phyloP scores from a whole-genome alignment of 2,888 invertebrate species.

The Platycheirus rosarum region DNA sequence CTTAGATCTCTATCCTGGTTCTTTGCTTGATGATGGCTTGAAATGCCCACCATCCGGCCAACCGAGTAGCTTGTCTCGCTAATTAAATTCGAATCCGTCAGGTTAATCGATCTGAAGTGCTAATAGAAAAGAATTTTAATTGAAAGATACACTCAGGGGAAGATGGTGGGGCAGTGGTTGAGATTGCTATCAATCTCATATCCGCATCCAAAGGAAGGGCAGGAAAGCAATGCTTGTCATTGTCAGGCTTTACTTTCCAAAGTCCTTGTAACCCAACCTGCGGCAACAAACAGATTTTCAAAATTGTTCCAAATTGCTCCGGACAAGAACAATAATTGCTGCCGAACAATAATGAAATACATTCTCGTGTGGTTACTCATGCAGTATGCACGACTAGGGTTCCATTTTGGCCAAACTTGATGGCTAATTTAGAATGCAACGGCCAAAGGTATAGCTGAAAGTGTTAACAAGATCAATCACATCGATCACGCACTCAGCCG shows the following conservation, averaged over 20 bases:
- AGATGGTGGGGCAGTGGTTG: not conserved
- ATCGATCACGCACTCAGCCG: constrained; percentile 63
- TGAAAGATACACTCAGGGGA: constrained; percentile 50
- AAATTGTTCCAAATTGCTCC: constrained; percentile 48
- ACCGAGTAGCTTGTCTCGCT: constrained; percentile 66
- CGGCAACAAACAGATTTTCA: constrained; percentile 41
- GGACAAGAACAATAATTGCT: constrained; percentile 30
- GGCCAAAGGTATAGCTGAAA: constrained; percentile 18
- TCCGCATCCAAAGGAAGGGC: constrained; percentile 16
- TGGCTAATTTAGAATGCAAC: constrained; percentile 53
- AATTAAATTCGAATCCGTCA: constrained; percentile 69
- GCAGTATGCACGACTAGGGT: constrained; percentile 48
- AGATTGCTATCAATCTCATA: not conserved
- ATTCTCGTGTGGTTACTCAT: constrained; percentile 42
- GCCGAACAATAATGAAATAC: constrained; percentile 15
- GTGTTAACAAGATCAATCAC: constrained; percentile 71
- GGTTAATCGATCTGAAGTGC: constrained; percentile 61
- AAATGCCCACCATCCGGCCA: constrained; percentile 40
- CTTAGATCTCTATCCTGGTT: constrained; percentile 35
- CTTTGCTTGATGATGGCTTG: constrained; percentile 17
- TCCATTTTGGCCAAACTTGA: constrained; percentile 22
- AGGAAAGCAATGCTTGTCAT: not conserved
- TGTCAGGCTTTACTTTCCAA: constrained; percentile 61
- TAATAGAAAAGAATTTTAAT: constrained; percentile 71
- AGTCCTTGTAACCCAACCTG: constrained; percentile 40